phyloP scores from a whole-genome alignment of 2,113 vertebrate genomes.

The Cariama cristata region DNA sequence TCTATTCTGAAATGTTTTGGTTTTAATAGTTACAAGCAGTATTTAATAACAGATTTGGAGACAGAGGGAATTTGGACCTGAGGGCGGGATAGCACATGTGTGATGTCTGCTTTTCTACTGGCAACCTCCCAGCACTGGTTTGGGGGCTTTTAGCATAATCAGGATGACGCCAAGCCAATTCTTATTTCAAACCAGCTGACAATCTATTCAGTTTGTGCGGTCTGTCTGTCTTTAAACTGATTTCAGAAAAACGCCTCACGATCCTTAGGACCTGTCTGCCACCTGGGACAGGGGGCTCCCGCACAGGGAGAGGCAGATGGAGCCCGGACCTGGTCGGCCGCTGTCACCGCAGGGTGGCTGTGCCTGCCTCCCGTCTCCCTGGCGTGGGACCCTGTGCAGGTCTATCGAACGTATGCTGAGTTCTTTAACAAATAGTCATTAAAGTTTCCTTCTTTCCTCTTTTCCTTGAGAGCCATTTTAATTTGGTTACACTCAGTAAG shows the following conservation, averaged over 20 bases:
- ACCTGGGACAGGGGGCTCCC: neutral
- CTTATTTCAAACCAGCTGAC: neutral
- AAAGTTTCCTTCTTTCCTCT: neutral
- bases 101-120: neutral
- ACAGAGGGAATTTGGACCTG: neutral
- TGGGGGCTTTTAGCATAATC: neutral
- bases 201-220: neutral
- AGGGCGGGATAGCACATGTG: neutral
- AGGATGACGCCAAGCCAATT: neutral
- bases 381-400: neutral
- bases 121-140: neutral
- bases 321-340: no score
- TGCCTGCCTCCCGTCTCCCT: neutral
- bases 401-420: neutral
- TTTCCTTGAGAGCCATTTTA: neutral
- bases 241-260: neutral
- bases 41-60: neutral
- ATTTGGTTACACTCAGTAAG: neutral
- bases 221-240: neutral
- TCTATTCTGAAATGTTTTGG: neutral
- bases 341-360: neutral
- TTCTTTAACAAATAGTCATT: neutral
- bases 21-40: neutral
- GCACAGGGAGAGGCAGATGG: neutral
- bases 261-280: neutral